Base-by-base conservation (phyloP, 64 coral and sea anemone species). In the Actinia equina region DNA sequence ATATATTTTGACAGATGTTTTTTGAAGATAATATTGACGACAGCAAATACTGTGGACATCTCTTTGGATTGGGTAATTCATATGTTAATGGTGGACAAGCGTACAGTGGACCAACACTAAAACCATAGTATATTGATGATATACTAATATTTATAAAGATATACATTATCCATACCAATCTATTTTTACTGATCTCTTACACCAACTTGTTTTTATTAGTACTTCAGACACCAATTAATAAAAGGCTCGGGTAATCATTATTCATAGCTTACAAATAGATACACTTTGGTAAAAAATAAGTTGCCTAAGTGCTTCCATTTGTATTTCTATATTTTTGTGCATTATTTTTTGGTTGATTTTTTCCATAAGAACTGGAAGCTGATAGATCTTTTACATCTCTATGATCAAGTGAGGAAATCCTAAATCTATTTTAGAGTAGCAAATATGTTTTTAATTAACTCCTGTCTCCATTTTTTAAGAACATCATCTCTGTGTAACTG, bases 11-110 rank as follows among this genome's bases (percentile, higher is more conserved):
- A 4, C 87, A 98, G 96, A 94, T 98, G 96, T 98, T 98, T 88
- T 98, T 98, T 86, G 96, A 98, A 83, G 97, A 99, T 70, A 99
- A 99, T 60, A 99, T 99, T 71, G 97, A 99, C 89, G 97, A 99
- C 74, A 84, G 90, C 37, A 99, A 99, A 45, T 99, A 99, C 64
- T 99, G 97, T 86, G 97, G 97, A 79, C 97, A 99, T 87, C 93
- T 99, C 6, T 99, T 92, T 86, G 97, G 97, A 43, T 82, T 99
- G 17, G 97, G 97, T 27, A 99, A 93, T 6, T 95, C 93, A 10
- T 99, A 91, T 89, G 93, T 92, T 7, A 99, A 99, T 89, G 97
- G 97, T 45, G 97, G 97, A 86, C 97, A 99, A 77, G 97, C 97
- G 15, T 99, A 99, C 89, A 99, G 97, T 93, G 97, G 97, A 27